Evolutionary conservation across 1,140 invertebrate species (phyloP), one percentile per base, ranked within the genome.

Genomic region (Steinernema feltiae): DNA sequence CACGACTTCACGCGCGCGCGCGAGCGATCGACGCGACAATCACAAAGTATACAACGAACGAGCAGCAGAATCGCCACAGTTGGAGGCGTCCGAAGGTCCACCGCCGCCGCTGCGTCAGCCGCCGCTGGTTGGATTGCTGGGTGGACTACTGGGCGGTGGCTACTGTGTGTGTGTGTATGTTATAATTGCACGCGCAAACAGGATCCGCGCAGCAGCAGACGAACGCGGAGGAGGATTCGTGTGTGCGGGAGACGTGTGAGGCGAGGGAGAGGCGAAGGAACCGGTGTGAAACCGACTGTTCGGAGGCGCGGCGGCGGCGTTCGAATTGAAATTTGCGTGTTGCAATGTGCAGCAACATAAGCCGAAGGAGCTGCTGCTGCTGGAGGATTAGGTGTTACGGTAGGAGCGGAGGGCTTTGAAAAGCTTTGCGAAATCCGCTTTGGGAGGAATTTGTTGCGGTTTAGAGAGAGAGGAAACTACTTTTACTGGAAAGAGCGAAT

Each of bases 161-260:
- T 63, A 63, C 53, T 63, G 53, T 63, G 15, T 12, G 35, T 15
- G 15, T 63, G 53, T 63, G 53, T 63, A 21, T 15, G 24, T 15
- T 63, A 27, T 63, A 63, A 63, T 63, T 63, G 53, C 53, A 63
- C 53, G 53, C 53, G 53, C 53, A 21, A 63, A 63, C 53, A 63
- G 53, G 53, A 63, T 63, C 24, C 53, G n/a, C n/a, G 53, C 12
- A 63, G 53, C 53, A 15, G 53, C 53, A 41, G 35, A 7, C 35
- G 35, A 7, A 41, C 7, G 7, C 35, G 7, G 7, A 7, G 35
- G 35, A 7, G 35, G 35, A 7, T 18, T 7, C 35, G 35, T 7
- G 35, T 18, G 35, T 63, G 7, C 53, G 24, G 53, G 24, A 15
- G 53, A 46, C 41, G 41, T n/a, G n/a, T n/a, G n/a, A n/a, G n/a